These are phyloP conservation scores for Arizona elegans DNA, from an alignment of 2,113 vertebrate genomes.

Conservation along the genomic window DNA sequence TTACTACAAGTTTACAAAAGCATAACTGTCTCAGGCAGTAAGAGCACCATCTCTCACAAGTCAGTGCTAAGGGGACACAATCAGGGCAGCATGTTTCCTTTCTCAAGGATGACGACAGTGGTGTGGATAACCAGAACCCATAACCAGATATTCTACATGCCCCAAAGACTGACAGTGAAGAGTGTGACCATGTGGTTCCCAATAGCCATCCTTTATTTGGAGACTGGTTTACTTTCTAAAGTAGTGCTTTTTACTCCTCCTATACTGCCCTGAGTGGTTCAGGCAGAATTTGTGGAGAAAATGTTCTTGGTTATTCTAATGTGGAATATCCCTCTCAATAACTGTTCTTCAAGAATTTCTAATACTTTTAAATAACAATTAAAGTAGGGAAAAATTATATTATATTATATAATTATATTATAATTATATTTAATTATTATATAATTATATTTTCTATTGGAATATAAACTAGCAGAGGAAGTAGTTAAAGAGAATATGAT, in stretches of 20 bases:
- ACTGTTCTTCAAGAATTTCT: background rate
- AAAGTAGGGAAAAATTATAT: background rate
- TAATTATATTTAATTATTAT: too few relatives aligned
- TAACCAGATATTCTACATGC: background rate
- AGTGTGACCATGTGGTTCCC: background rate
- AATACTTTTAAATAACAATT: background rate
- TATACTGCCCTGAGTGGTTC: background rate
- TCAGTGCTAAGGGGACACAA: background rate
- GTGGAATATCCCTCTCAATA: background rate
- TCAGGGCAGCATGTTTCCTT: background rate
- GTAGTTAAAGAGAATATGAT: too few relatives aligned
- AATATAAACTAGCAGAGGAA: too few relatives aligned
- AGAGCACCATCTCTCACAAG: background rate
- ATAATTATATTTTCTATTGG: too few relatives aligned
- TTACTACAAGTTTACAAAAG: background rate
- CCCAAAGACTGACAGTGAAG: background rate
- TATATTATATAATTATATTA: too few relatives aligned
- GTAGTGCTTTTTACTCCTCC: background rate
- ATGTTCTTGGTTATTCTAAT: background rate
- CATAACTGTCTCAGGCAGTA: background rate
- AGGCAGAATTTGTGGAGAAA: background rate
- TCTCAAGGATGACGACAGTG: background rate
- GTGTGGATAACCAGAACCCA: background rate
- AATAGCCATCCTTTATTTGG: background rate
- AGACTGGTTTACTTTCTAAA: background rate